Base-by-base conservation (phyloP, 2,113 vertebrate species). In the Chamaetylas fuelleborni region DNA sequence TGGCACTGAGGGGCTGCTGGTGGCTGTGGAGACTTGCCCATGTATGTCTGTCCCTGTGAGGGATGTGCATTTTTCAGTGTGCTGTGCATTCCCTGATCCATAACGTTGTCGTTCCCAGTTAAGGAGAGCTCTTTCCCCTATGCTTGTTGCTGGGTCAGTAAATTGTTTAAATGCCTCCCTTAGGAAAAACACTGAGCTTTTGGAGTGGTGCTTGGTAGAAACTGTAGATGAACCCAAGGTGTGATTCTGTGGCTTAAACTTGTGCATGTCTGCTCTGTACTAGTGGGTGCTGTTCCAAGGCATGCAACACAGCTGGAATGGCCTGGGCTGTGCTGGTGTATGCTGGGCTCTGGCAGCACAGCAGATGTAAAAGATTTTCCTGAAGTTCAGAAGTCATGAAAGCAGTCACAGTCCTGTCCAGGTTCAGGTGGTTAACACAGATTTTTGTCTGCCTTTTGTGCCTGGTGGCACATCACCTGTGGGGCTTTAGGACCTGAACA, bases 301-400 rank as follows among this genome's bases (percentile, higher is more conserved):
- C 14, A 2, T 3, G 31, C 26, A 42, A 0, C 4, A 2, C 19
- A 12, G 25, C 5, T 3, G 1, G 34, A 42, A 18, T 24, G 58
- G 19, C 29, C 40, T 38, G 31, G 56, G 38, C 26, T 88, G 0
- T 26, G 45, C 53, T 12, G 14, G 40, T 23, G 3, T 45, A 0
- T 6, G 24, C 65, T 34, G 45, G 50, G 45, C n/a, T 26, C 19
- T 12, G 25, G 56, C n/a, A 61, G 42, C 36, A 40, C 45, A 36
- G n/a, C 42, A 62, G 22, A 5, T 14, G 6, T 17, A 12, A 73
- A 62, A 14, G 53, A 20, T 72, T 85, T 64, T 69, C 36, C 36
- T 57, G 23, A 22, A 61, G n/a, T 38, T 81, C 58, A 33, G 17
- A 20, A 16, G 50, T 70, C 12, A 6, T 10, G 7, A 24, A 79